Evolutionary conservation across 2,113 vertebrate species (phyloP).

Genomic region (Taurulus bubalis): DNA sequence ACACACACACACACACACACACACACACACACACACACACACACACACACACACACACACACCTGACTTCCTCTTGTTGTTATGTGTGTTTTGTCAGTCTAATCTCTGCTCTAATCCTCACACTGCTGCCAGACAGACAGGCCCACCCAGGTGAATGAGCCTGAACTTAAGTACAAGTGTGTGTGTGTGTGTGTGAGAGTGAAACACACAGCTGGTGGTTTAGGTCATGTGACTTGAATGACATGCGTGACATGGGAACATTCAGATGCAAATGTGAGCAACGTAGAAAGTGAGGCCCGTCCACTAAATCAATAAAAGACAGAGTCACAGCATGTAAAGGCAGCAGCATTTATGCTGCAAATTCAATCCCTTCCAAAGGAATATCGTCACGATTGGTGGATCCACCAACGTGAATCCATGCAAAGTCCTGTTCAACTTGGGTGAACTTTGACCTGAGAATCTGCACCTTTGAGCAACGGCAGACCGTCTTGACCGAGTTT

Average conservation of each 20-base stretch:
- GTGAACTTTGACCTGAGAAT: background rate
- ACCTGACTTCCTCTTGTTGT: conserved; percentile 75
- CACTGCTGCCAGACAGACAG: conserved; percentile 79
- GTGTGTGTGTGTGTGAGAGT: conserved; percentile 37
- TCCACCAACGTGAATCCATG: background rate
- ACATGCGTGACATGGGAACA: conserved; percentile 28
- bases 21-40: conserved; percentile 46
- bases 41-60: conserved; percentile 59
- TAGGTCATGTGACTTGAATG: conserved; percentile 58
- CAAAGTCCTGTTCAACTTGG: background rate
- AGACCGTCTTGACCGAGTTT: background rate
- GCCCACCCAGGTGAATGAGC: conserved; percentile 80
- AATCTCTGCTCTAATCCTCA: conserved; percentile 79
- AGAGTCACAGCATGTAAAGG: background rate
- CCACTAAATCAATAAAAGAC: background rate
- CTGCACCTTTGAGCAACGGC: background rate
- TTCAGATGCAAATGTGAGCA: background rate
- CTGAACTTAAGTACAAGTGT: conserved; percentile 59
- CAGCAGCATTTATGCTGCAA: background rate
- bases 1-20: conserved; percentile 58
- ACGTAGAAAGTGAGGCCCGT: background rate
- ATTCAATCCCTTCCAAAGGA: background rate
- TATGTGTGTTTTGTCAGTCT: conserved; percentile 79
- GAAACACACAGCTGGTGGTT: conserved; percentile 52
- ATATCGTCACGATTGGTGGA: background rate